Percentiles rank a stretch among this genome's conserved stretches.
These are phyloP conservation scores for human DNA, from an alignment of 2,113 vertebrate species.

Conservation along the genomic window GRCh38 chr1:52857501-52858000, in stretches of 20 bases:
- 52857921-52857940: neutral
- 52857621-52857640: constrained; percentile 90
- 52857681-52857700: constrained; percentile 92
- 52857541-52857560: constrained; percentile 91
- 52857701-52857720: constrained; percentile 92
- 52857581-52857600: constrained; percentile 87
- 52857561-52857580: constrained; percentile 89
- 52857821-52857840: neutral
- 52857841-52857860: neutral
- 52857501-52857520: constrained; percentile 89
- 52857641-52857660: constrained; percentile 86
- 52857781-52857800: constrained; percentile 24
- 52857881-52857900: neutral
- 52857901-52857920: neutral
- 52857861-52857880: neutral
- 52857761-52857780: constrained; percentile 41
- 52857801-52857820: neutral
- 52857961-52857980: too few relatives aligned
- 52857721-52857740: constrained; percentile 89
- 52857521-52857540: constrained; percentile 93
- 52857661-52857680: constrained; percentile 89
- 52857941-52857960: too few relatives aligned
- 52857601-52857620: constrained; percentile 92
- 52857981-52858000: too few relatives aligned
- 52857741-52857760: constrained; percentile 87